A percentile compares a stretch with the other conserved stretches of the same genome.
Conservation (phyloP, 2,888 invertebrate genomes). For the Empis livida region DNA sequence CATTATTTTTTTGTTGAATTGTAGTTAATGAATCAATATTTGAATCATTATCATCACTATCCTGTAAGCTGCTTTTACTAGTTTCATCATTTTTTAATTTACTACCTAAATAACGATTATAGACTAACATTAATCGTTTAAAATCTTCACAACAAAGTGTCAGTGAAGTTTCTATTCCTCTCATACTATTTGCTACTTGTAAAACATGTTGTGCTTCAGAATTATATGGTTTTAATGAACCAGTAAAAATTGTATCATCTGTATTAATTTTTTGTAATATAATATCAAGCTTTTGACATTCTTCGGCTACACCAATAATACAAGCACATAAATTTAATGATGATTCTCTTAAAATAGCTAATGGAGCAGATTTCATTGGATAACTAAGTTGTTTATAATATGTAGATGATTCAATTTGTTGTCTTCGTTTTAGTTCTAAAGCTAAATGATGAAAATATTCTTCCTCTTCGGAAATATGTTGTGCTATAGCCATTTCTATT, state of each 20-base stretch:
- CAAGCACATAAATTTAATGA: constrained; percentile 32
- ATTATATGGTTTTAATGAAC: background rate
- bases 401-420: constrained; percentile 23
- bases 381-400: constrained; percentile 14
- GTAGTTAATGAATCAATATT: too few species aligned
- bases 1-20: too few species aligned
- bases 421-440: constrained; percentile 22
- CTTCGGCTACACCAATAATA: constrained; percentile 33
- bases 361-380: constrained; percentile 22
- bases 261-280: constrained; percentile 27
- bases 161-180: constrained; percentile 27
- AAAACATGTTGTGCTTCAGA: constrained; percentile 26
- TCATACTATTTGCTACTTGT: constrained; percentile 30
- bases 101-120: constrained; percentile 30
- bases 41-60: background rate
- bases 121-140: constrained; percentile 31
- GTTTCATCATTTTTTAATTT: constrained; percentile 19
- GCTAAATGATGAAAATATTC: constrained; percentile 29
- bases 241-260: constrained; percentile 18
- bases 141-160: constrained; percentile 32
- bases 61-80: constrained; percentile 2
- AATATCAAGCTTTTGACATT: constrained; percentile 30
- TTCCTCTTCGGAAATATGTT: constrained; percentile 29
- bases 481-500: constrained; percentile 25
- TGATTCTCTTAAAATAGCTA: constrained; percentile 29